Percentiles rank a stretch among this genome's conserved stretches.
These are phyloP conservation scores for Mythimna lalbum DNA, from an alignment of 2,888 invertebrate genomes.

Conservation along the genomic window DNA sequence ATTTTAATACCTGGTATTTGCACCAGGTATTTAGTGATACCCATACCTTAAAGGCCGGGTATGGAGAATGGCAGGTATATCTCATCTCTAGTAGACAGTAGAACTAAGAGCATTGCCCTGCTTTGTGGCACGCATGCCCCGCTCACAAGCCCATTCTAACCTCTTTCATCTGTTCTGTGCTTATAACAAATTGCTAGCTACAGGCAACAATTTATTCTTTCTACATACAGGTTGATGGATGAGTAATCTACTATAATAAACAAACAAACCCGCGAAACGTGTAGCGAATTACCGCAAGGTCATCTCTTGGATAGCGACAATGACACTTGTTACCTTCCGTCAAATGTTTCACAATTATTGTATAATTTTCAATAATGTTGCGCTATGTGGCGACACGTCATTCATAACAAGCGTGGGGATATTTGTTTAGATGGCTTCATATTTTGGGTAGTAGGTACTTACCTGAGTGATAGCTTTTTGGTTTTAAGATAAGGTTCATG, in stretches of 20 bases:
- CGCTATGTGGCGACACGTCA: constrained; percentile 17
- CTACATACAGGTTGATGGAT: not conserved
- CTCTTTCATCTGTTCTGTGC: too few species aligned
- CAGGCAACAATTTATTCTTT: not conserved
- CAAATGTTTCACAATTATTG: constrained; percentile 36
- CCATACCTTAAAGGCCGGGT: too few species aligned
- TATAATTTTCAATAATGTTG: constrained; percentile 33
- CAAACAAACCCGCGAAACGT: constrained; percentile 25
- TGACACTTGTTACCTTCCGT: constrained; percentile 3
- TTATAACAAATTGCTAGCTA: too few species aligned
- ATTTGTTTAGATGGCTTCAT: constrained; percentile 9
- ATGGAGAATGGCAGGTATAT: too few species aligned
- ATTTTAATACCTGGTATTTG: too few species aligned
- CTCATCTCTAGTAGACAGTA: too few species aligned
- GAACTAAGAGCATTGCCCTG: too few species aligned
- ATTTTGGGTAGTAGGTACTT: constrained; percentile 2
- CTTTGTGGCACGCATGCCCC: too few species aligned
- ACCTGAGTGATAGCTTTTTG: constrained; percentile 16
- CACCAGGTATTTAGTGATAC: too few species aligned
- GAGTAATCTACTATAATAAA: constrained; percentile 10
- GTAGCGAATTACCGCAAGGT: constrained; percentile 12
- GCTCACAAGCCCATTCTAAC: too few species aligned
- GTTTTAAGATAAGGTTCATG: constrained; percentile 11
- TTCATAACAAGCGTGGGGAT: constrained; percentile 2
- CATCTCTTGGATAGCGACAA: constrained; percentile 18